phyloP scores from a whole-genome alignment of 1,140 invertebrate species.

The Phymorhynchus buccinoides region DNA sequence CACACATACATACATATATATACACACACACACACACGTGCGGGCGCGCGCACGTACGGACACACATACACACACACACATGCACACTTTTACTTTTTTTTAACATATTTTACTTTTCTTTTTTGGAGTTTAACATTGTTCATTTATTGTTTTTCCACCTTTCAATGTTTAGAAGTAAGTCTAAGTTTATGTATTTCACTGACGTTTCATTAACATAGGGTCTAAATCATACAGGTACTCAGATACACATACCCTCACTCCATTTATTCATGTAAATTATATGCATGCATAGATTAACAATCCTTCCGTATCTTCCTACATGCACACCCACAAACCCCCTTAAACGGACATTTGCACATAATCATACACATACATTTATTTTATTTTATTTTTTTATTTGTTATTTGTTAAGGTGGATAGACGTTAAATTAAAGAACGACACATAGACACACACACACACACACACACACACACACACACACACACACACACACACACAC shows the following conservation, averaged over 20 bases:
- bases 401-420: no score
- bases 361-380: not conserved
- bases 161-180: no score
- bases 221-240: no score
- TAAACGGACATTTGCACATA: not conserved
- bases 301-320: not conserved
- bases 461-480: conserved; percentile 4
- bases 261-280: not conserved
- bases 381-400: no score
- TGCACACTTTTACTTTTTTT: not conserved
- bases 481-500: conserved; percentile 19
- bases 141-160: no score
- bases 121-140: no score
- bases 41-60: not conserved
- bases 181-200: no score
- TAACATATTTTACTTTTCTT: no score
- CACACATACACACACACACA: not conserved
- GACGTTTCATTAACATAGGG: no score
- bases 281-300: not conserved
- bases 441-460: not conserved
- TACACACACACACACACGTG: not conserved
- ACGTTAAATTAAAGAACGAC: not conserved
- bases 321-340: not conserved
- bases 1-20: not conserved
- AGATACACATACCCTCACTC: no score